These are phyloP conservation scores for Stenoptilia bipunctidactyla DNA, from an alignment of 2,888 invertebrate species.

Conservation along the genomic window DNA sequence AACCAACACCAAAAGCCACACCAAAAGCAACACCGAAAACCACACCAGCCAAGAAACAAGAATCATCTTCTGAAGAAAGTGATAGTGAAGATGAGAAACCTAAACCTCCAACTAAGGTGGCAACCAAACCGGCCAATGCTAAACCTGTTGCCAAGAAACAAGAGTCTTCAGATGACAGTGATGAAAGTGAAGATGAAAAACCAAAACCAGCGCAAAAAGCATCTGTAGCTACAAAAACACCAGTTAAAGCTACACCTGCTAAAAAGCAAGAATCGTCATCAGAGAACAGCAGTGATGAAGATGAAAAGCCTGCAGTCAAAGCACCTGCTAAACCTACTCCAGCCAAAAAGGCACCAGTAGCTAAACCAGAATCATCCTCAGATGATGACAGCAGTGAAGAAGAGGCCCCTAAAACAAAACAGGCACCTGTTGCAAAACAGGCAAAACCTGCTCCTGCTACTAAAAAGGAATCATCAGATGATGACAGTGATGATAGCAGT, in stretches of 20 bases:
- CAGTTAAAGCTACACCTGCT: constrained; percentile 20
- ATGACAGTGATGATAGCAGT: constrained; percentile 45
- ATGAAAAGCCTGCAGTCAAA: constrained; percentile 21
- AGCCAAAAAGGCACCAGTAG: constrained; percentile 15
- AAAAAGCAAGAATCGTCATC: constrained; percentile 42
- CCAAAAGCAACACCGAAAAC: constrained; percentile 8
- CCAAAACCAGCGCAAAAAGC: constrained; percentile 12
- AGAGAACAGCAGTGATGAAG: constrained; percentile 31
- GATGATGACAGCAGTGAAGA: constrained; percentile 27
- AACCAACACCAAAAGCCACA: constrained; percentile 22
- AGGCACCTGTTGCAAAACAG: constrained; percentile 16
- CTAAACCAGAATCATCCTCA: constrained; percentile 28
- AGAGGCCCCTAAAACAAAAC: constrained; percentile 18
- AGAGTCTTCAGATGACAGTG: constrained; percentile 39
- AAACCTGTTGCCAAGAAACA: constrained; percentile 20
- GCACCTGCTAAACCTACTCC: constrained; percentile 21
- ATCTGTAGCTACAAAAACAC: too few species aligned
- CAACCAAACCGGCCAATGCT: constrained; percentile 17
- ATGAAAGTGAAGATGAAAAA: constrained; percentile 44
- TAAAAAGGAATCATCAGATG: constrained; percentile 30
- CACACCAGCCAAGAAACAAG: constrained; percentile 19
- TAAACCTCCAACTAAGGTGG: constrained; percentile 16
- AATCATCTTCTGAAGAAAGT: constrained; percentile 29
- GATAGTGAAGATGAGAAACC: constrained; percentile 24
- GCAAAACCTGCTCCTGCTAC: constrained; percentile 18